A percentile compares a stretch with the other conserved stretches of the same genome.
phyloP scores from a whole-genome alignment of 64 coral and sea anemone species.

The Montipora sp. region DNA sequence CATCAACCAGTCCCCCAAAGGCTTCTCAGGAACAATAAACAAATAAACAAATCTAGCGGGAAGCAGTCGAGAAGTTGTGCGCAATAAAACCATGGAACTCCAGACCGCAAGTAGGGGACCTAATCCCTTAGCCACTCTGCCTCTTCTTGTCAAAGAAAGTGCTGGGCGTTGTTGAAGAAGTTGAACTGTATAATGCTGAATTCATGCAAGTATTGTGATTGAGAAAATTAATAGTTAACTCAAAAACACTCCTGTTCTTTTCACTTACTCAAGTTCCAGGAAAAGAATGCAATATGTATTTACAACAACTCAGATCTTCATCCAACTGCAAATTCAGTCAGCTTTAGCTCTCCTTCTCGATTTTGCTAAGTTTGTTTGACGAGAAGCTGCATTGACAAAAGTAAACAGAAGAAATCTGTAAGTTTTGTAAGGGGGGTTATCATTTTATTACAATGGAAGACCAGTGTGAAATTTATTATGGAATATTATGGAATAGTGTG shows the following conservation, averaged over 20 bases:
- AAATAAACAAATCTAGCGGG: no score
- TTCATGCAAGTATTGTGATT: neutral
- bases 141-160: no score
- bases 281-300: neutral
- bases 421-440: neutral
- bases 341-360: conserved; percentile 85
- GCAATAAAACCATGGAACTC: no score
- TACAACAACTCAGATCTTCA: neutral
- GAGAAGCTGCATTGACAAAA: conserved; percentile 61
- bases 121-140: no score
- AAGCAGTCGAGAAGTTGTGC: no score
- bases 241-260: neutral
- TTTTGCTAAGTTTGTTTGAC: conserved; percentile 88
- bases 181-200: neutral
- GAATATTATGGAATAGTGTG: no score
- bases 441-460: no score
- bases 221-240: neutral
- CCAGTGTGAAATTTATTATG: no score
- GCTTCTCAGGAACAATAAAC: no score
- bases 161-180: no score
- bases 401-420: neutral
- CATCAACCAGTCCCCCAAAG: no score
- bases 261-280: neutral
- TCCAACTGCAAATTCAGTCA: conserved; percentile 17
- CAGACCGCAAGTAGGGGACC: no score